Evolutionary conservation across 1,140 invertebrate species (phyloP), one percentile per base, ranked within the genome.

Genomic region (Whitmania pigra): DNA sequence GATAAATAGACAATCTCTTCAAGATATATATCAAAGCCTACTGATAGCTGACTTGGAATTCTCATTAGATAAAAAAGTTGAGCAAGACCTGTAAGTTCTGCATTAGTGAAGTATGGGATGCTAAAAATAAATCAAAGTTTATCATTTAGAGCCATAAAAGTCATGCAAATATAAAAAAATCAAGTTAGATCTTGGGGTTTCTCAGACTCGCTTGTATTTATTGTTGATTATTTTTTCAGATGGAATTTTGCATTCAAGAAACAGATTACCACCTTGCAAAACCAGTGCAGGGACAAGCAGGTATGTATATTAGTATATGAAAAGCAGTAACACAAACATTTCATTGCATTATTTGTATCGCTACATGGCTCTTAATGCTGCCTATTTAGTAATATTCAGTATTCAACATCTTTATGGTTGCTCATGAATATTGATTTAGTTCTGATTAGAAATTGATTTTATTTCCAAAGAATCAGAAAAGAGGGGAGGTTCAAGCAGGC

Each of bases 181-280:
- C 2, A 36, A 36, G 31, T 36, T 36, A 36, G 2, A 36, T 6
- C 31, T 3, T 36, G 6, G 31, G 2, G 31, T 25, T 57, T 57
- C 25, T 57, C 5, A 57, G 20, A n/a, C 25, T 3, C 25, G 9
- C 2, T 57, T 9, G 9, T 9, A n/a, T 57, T 57, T n/a, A 54
- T 53, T 67, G 68, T 0, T 53, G 17, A 71, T 71, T 25, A 25
- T 49, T 7, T 71, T 43, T 71, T 54, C 72, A 82, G 81, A 73
- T 93, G 91, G 91, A 93, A 90, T 80, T 84, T 90, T 79, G 89
- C 89, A 18, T 92, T 92, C 83, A 92, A 92, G 80, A 90, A 90
- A 81, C 89, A 90, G 80, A 93, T 93, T 80, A 88, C 87, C 73
- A 85, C 86, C 29, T 81, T 92, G 57, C 90, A 92, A 78, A 85